Percentiles rank a stretch among this genome's conserved stretches.
Conservation (phyloP, 2,113 vertebrate species). For the Poeciliopsis retropinna region DNA sequence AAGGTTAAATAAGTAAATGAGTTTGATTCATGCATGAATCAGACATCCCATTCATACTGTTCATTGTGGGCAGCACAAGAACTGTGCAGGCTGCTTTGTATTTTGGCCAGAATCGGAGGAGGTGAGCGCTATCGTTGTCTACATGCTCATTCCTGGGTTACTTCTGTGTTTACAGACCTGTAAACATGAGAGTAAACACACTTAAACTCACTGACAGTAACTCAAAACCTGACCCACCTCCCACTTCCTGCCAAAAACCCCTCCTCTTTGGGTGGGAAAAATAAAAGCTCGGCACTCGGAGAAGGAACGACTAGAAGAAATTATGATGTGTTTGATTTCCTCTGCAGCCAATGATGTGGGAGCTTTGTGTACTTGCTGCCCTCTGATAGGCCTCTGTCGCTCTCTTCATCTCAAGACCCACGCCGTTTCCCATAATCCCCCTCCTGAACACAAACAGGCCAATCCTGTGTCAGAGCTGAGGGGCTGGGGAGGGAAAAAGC, state of each 20-base stretch:
- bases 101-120: conserved; percentile 59
- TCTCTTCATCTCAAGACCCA: conserved; percentile 65
- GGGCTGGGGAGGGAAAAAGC: conserved; percentile 63
- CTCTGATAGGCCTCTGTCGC: conserved; percentile 71
- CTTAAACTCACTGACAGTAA: conserved; percentile 58
- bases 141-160: conserved; percentile 40
- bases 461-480: conserved; percentile 66
- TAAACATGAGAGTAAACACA: conserved; percentile 35
- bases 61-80: conserved; percentile 28
- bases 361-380: conserved; percentile 47
- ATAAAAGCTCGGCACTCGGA: conserved; percentile 60
- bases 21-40: conserved; percentile 27
- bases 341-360: conserved; percentile 65
- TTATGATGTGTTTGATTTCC: conserved; percentile 76
- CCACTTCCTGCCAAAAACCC: conserved; percentile 18
- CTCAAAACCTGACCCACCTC: conserved; percentile 55
- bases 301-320: conserved; percentile 63
- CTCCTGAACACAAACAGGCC: conserved; percentile 66
- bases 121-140: conserved; percentile 58
- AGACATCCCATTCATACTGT: conserved; percentile 44
- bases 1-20: conserved; percentile 23
- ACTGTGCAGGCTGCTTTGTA: conserved; percentile 47
- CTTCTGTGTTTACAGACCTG: conserved; percentile 47
- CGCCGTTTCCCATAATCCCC: conserved; percentile 69
- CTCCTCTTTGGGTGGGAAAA: conserved; percentile 57